A percentile compares a stretch with the other conserved stretches of the same genome.
phyloP scores from a whole-genome alignment of 2,888 invertebrate genomes.

The Mythimna vitellina region DNA sequence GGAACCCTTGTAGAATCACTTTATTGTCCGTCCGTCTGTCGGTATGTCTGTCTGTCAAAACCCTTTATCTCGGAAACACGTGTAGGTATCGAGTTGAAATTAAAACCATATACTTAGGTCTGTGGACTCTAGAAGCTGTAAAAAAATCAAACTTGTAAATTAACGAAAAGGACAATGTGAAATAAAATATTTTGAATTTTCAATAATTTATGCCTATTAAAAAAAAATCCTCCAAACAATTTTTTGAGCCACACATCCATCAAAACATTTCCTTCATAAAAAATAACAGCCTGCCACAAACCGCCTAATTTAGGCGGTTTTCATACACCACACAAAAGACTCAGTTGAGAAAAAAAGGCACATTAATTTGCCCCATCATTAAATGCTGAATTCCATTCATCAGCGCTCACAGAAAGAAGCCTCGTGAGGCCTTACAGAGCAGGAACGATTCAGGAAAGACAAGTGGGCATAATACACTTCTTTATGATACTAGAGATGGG shows the following conservation, averaged over 20 bases:
- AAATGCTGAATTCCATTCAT: conserved; percentile 68
- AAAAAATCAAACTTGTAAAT: too few relatives aligned
- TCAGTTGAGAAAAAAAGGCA: conserved; percentile 25
- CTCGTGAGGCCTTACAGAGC: conserved; percentile 65
- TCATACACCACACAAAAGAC: conserved; percentile 29
- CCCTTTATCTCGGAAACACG: too few relatives aligned
- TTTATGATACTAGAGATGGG: conserved; percentile 20
- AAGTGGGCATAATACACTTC: conserved; percentile 48
- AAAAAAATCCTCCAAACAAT: too few relatives aligned
- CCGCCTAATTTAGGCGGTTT: conserved; percentile 22
- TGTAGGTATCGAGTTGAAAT: too few relatives aligned
- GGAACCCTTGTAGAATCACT: too few relatives aligned
- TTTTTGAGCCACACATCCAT: background rate
- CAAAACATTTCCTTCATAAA: conserved; percentile 4
- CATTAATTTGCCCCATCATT: conserved; percentile 60
- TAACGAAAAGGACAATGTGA: too few relatives aligned
- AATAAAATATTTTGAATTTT: too few relatives aligned
- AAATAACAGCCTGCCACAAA: conserved; percentile 5
- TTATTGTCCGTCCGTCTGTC: too few relatives aligned
- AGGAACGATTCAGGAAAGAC: conserved; percentile 54
- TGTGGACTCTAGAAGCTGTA: too few relatives aligned
- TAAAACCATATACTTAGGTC: too few relatives aligned
- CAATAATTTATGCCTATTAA: too few relatives aligned
- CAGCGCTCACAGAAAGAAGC: conserved; percentile 62
- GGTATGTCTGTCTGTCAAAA: too few relatives aligned